Evolutionary conservation across 2,888 invertebrate species (phyloP), one percentile per base, ranked within the genome.

Genomic region (Willowsia nigromaculata): DNA sequence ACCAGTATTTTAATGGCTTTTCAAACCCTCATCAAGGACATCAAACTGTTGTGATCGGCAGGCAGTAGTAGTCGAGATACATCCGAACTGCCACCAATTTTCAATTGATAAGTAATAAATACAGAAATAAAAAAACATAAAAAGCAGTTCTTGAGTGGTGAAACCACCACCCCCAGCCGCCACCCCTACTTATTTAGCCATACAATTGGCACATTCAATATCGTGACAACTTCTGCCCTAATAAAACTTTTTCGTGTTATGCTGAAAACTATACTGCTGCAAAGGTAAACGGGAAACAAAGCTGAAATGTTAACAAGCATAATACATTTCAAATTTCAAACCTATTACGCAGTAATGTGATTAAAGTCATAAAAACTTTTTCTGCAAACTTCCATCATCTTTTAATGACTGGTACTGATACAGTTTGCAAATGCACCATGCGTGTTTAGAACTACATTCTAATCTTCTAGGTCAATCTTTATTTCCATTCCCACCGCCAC

Each of bases 401-500:
- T 30, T 40, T 37, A 65, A 30, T 62, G 62, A 62, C 43, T 74
- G 43, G 9, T n/a, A 37, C 37, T 15, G 6, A n/a, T 30, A 65
- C 65, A 15, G 65, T 30, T 56, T 47, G 43, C 43, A 71, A 47
- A 22, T 59, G 9, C 37, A n/a, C 15, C n/a, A 18, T 25, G n/a
- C 3, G 22, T 25, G n/a, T 18, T 65, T 30, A 43, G 27, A 59
- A 47, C 40, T 68, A 59, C 68, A 65, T 80, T 80, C 27, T 78
- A 80, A 80, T 86, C 80, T 86, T 86, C 65, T 86, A 80, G 86
- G 86, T 80, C 86, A 86, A 80, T 86, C 86, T 86, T 86, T 80
- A 80, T 40, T 25, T 74, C 40, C 40, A 59, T 84, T 84, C 74
- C 84, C 84, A 84, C 27, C 40, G 30, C 68, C 68, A 68, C 37